Evolutionary conservation across 92 coral and sea anemone species (phyloP).

Genomic region (Epizoanthus illoricatus): DNA sequence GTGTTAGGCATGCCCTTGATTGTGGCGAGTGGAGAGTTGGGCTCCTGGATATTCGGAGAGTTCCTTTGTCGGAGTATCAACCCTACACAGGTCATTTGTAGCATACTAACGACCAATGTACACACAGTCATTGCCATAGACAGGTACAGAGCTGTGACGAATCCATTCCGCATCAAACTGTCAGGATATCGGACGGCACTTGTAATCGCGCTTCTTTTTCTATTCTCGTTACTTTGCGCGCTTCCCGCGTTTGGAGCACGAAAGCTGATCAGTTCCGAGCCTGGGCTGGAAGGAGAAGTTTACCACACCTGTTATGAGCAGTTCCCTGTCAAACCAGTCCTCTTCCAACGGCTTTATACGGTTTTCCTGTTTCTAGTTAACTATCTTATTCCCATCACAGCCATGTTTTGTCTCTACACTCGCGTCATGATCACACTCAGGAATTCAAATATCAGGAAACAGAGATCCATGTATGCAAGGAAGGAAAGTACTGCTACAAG

Average conservation of each 20-base stretch:
- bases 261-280: constrained; percentile 11
- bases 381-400: constrained; percentile 53
- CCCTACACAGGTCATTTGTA: constrained; percentile 70
- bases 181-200: constrained; percentile 17
- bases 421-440: constrained; percentile 45
- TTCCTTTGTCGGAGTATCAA: constrained; percentile 57
- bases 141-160: constrained; percentile 53
- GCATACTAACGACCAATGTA: constrained; percentile 66
- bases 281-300: constrained; percentile 22
- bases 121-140: constrained; percentile 66
- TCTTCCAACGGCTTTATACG: constrained; percentile 55
- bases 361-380: constrained; percentile 61
- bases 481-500: neutral
- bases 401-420: constrained; percentile 50
- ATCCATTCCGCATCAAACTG: constrained; percentile 42
- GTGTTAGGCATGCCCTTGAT: constrained; percentile 60
- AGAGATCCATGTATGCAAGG: constrained; percentile 17
- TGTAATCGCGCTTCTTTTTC: constrained; percentile 40
- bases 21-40: constrained; percentile 50
- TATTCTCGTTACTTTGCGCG: constrained; percentile 49
- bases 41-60: constrained; percentile 49
- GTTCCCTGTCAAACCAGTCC: constrained; percentile 47
- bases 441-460: constrained; percentile 46
- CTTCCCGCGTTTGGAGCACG: constrained; percentile 53
- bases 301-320: constrained; percentile 41